A percentile compares a stretch with the other conserved stretches of the same genome.
These are phyloP conservation scores for Diorhabda sublineata DNA, from an alignment of 1,140 invertebrate species.

Conservation along the genomic window DNA sequence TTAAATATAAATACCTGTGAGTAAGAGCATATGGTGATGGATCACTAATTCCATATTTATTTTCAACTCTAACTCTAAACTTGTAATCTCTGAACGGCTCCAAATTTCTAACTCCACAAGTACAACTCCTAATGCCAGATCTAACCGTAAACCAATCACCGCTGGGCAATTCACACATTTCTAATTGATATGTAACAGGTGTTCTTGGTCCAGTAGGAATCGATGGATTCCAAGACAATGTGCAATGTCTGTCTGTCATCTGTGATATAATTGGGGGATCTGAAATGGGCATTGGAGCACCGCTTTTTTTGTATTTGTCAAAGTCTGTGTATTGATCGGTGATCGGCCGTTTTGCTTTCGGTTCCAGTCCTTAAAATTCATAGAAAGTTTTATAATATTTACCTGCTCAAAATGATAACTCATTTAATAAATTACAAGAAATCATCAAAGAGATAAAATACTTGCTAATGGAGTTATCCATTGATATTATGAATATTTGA, in stretches of 20 bases:
- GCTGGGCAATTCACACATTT: conserved; percentile 86
- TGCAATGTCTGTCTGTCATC: conserved; percentile 80
- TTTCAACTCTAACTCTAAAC: conserved; percentile 90
- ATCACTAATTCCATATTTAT: conserved; percentile 95
- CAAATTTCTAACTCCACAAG: conserved; percentile 77
- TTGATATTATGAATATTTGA: no score
- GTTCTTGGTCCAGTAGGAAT: conserved; percentile 72
- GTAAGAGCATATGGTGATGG: conserved; percentile 84
- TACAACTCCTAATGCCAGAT: conserved; percentile 75
- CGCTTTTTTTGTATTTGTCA: conserved; percentile 76
- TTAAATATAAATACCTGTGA: conserved; percentile 49
- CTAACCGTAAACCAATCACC: conserved; percentile 83
- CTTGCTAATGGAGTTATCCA: no score
- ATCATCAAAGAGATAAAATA: no score
- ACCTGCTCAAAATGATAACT: no score
- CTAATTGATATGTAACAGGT: conserved; percentile 89
- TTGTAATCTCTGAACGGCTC: conserved; percentile 86
- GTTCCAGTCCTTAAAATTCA: conserved; percentile 58
- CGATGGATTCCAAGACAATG: conserved; percentile 88
- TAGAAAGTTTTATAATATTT: no score
- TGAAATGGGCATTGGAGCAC: conserved; percentile 75
- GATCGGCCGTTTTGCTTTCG: conserved; percentile 63
- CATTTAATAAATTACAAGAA: no score
- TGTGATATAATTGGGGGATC: conserved; percentile 84
- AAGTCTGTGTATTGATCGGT: conserved; percentile 79